Base-by-base conservation (phyloP, 2,888 invertebrate genomes). In the Ashinkailepas kermadecensis region DNA sequence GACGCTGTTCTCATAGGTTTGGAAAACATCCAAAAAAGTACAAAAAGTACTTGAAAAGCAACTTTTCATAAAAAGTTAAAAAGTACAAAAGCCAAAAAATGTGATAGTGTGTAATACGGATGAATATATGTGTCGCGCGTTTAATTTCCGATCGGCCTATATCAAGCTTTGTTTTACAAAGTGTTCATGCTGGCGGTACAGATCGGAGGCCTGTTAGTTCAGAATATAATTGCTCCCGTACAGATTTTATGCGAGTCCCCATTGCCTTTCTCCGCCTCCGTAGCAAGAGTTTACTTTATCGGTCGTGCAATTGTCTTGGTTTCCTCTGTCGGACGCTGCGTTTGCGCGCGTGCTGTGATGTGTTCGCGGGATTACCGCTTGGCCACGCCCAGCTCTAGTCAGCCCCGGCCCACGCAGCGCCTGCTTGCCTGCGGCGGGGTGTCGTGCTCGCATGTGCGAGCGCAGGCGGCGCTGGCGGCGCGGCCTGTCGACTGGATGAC, bases 1-100 rank as follows among this genome's bases (percentile, higher is more conserved):
- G 74, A 74, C 74, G 21, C 21, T 18, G 74, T 39, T 4, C 39
- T 39, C 23, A 56, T 74, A 54, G 2, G 54, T 74, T 65, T 10
- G 74, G 54, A 74, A 74, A 74, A 74, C 54, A 23, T 70, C 23
- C 18, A 74, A 74, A 74, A 74, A 74, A 54, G 56, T 56, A 56
- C 56, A 74, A 56, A 74, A 74, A 74, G 54, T 74, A 74, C 70
- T 70, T 74, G 54, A n/a, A 74, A 74, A 74, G 56, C 56, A 74
- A 74, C 56, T 56, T 18, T 21, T 54, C 54, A 74, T 74, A 74
- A 74, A 74, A 74, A 74, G 74, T 74, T 74, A 74, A 74, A 74
- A 74, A 74, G 74, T 74, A 74, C 74, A 74, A 74, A 74, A 74
- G 56, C 21, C 74, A 74, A 74, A 74, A 74, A 74, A 74, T 74